Conservation (phyloP, 2,797 vertebrate genomes). For the Coluber constrictor region DNA sequence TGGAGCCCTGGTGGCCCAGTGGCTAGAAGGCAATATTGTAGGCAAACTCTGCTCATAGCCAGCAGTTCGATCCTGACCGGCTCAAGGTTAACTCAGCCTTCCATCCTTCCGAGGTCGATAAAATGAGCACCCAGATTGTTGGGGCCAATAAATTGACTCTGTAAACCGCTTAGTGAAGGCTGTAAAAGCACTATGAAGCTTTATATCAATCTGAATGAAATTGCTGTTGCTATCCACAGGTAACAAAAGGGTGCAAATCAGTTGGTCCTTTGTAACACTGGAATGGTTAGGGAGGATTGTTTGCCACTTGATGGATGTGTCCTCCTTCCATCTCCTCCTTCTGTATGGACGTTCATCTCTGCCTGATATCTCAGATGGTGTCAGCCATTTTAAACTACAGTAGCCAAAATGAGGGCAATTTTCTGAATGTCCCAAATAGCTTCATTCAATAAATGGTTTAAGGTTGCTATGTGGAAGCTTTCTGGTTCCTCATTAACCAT, state of each 20-base stretch:
- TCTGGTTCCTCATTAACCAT: not conserved
- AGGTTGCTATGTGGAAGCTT: not conserved
- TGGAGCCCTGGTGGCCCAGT: too few relatives aligned
- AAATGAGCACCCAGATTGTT: too few relatives aligned
- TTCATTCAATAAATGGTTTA: not conserved
- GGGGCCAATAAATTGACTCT: too few relatives aligned
- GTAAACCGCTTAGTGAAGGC: too few relatives aligned
- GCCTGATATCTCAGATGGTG: not conserved
- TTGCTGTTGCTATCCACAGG: not conserved
- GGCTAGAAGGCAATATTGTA: too few relatives aligned
- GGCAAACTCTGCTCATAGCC: too few relatives aligned
- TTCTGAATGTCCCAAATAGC: not conserved
- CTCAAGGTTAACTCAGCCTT: too few relatives aligned
- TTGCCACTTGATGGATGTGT: not conserved
- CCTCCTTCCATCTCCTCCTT: not conserved
- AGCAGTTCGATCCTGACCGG: too few relatives aligned
- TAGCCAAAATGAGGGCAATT: not conserved
- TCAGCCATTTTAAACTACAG: not conserved
- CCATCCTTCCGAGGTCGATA: too few relatives aligned
- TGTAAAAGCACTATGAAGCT: too few relatives aligned
- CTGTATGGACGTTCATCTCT: not conserved
- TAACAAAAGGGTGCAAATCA: not conserved
- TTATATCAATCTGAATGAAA: not conserved
- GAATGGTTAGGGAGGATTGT: not conserved
- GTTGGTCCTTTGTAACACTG: not conserved